Base-by-base conservation (phyloP, 2,113 vertebrate species). In the Entomyzon cyanotis region DNA sequence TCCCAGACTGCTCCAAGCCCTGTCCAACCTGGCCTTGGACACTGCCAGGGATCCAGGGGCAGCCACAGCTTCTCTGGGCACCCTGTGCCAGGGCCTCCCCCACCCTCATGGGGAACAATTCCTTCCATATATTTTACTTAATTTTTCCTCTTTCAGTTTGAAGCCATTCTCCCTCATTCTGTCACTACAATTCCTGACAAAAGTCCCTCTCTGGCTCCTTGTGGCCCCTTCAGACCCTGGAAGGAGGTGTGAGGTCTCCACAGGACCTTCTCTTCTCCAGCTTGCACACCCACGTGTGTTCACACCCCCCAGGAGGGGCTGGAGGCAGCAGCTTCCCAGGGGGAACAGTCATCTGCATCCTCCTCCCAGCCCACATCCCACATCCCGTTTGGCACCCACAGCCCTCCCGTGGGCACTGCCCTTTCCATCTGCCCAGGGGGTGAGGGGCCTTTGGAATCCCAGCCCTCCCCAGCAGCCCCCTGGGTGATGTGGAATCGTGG, bases 321-420 rank as follows among this genome's bases (percentile, higher is more conserved):
- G 90, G 9, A 24, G 22, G 21, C 47, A 20, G 18, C 3, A 7
- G 14, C 62, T 84, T 28, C 86, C 31, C 3, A 49, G 59, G 0
- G 7, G 91, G 25, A 94, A 55, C 15, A 60, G 6, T 24, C 56
- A n/a, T 10, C 39, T 15, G 1, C 79, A 50, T 1, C 50, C 76
- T 77, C 77, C 77, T n/a, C 17, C 3, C 14, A 77, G 69, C 81
- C 95, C 94, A 91, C 14, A 77, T 64, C 81, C 95, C 94, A 91
- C 89, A 75, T 77, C 89, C 91, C 56, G 0, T 74, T 15, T 69
- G 44, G 71, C 58, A 78, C 41, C 15, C 83, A 37, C 63, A 5
- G 21, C 15, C 39, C 84, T 21, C 25, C 1, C 1, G 4, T 62
- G 70, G 11, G n/a, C 39, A 2, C 59, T 24, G n/a, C 41, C 20